Evolutionary conservation across 2,888 invertebrate genomes (phyloP), one percentile per base, ranked within the genome.

Genomic region (Pseudoips prasinana): DNA sequence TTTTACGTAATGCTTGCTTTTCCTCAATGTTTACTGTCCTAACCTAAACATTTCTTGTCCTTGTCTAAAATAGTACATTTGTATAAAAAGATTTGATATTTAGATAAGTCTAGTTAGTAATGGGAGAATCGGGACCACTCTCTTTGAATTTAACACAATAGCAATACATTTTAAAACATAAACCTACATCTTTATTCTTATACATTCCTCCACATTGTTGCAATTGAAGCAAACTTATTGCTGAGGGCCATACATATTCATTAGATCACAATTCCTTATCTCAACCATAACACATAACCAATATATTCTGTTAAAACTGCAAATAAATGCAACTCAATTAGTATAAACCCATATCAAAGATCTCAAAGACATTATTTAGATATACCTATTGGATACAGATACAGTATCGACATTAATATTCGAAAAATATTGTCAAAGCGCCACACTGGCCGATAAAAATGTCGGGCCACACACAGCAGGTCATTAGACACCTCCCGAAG

Each of bases 401-500:
- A 74, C 70, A 54, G 58, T 64, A 68, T 69, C 64, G 65, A 77
- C 74, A 76, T 80, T 78, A 80, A 81, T 82, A 84, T 77, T 77
- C 77, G 62, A 78, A 79, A 82, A 85, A 84, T 84, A 86, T 82
- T 84, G 82, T 83, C 86, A 79, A 81, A 76, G 76, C 75, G 62
- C 74, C 78, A 73, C 78, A 70, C 71, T 73, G 74, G 68, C 68
- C 82, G 82, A 85, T 87, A 87, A 87, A 85, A 85, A 82, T 81
- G 82, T 75, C 80, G 66, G 87, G 75, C 87, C 87, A 86, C 87
- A 85, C 87, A 75, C 87, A 83, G 74, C 74, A 77, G 72, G 82
- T 85, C 86, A 86, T 87, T 87, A 86, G 86, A 87, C 87, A 86
- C 87, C 85, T 85, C 78, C 74, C 73, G 56, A 62, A 74, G 75